Evolutionary conservation across 37 sponge, comb jelly and placozoan genomes (phyloP), one percentile per base, ranked within the genome.

Genomic region (Crambe crambe): DNA sequence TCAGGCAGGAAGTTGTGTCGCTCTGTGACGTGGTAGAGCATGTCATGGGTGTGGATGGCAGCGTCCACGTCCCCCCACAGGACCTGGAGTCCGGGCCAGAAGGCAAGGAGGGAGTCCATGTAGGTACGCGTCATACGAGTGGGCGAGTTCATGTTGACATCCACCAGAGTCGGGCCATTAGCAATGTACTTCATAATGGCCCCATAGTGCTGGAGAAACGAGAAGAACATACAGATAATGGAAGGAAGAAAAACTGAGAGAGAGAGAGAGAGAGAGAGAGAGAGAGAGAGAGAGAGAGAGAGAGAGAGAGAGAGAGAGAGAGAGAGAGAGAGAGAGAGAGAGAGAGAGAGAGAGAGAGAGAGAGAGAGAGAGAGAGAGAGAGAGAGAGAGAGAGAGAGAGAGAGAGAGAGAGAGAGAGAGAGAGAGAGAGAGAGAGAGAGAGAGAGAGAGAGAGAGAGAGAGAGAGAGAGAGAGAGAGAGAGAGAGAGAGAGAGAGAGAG

Each of bases 71-170:
- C 95, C 20, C 95, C 95, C 84, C 89, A 84, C 23, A 94, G 73
- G 30, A 94, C 93, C 92, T 98, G 99, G 17, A 98, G 91, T 22
- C 99, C 99, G 0, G 99, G 99, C 99, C 99, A 98, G 86, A 98
- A 98, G 47, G 99, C 96, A 41, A 89, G 89, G 42, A 98, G 78
- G 15, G 99, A 87, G 77, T 98, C 99, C 89, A 93, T 87, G 77
- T 78, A 93, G 63, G 64, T 42, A 31, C 82, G 75, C 20, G 79
- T 78, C 47, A 76, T 67, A 32, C 81, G 67, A 25, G 68, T 65
- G 9, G 98, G 98, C 5, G 79, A 69, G 56, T 86, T 73, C 86
- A 93, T 87, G 79, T 81, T 85, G 22, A 96, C 94, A 57, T 91
- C 90, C 57, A 91, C 76, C 59, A 98, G 73, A 57, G 81, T 35